phyloP scores from a whole-genome alignment of 1,140 invertebrate genomes.

The Mamestra configurata region DNA sequence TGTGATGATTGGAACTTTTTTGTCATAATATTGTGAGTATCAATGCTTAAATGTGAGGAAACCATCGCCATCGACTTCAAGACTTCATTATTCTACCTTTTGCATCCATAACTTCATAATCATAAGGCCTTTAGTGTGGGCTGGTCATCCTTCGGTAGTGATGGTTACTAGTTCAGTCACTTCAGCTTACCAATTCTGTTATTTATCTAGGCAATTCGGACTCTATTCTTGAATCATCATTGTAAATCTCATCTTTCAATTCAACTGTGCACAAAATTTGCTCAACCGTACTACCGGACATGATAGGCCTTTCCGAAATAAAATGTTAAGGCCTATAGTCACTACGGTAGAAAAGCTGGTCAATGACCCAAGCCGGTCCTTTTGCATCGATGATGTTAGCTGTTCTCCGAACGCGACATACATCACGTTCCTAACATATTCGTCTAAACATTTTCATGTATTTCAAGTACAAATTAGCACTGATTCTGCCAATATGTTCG shows the following conservation, averaged over 20 bases:
- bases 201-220: not conserved
- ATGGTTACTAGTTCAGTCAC: too few relatives aligned
- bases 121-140: too few relatives aligned
- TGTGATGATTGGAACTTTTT: too few relatives aligned
- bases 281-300: not conserved
- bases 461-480: constrained; percentile 44
- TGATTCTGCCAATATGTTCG: constrained; percentile 63
- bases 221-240: not conserved
- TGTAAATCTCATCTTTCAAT: not conserved
- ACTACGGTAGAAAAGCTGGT: constrained; percentile 10
- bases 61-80: too few relatives aligned
- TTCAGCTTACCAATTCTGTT: too few relatives aligned
- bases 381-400: constrained; percentile 16
- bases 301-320: constrained; percentile 13
- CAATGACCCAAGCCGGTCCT: constrained; percentile 17
- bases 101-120: too few relatives aligned
- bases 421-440: constrained; percentile 4
- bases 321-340: not conserved
- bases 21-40: too few relatives aligned
- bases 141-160: too few relatives aligned
- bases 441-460: constrained; percentile 8
- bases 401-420: constrained; percentile 3
- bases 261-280: not conserved
- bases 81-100: too few relatives aligned
- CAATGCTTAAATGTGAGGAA: too few relatives aligned